Evolutionary conservation across 1,140 invertebrate genomes (phyloP).

Genomic region (Drosophila lowei): DNA sequence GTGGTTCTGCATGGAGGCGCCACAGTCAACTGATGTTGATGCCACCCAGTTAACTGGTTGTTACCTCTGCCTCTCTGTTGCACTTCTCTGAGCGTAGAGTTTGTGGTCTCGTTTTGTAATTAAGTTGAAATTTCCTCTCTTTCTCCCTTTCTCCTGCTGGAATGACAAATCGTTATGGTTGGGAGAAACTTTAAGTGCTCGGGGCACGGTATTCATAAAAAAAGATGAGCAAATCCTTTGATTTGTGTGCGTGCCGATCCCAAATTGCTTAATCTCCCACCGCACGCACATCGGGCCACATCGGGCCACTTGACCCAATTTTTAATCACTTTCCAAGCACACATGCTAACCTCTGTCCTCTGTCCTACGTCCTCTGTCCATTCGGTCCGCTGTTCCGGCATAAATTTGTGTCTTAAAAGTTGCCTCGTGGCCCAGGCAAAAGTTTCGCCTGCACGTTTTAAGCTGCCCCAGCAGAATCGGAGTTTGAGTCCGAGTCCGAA

Average conservation of each 20-base stretch:
- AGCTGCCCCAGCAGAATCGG: constrained; percentile 45
- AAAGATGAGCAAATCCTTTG: constrained; percentile 71
- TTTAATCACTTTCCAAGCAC: constrained; percentile 77
- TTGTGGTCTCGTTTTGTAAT: constrained; percentile 60
- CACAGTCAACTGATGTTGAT: constrained; percentile 27
- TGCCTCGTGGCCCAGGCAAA: constrained; percentile 49
- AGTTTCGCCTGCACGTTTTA: constrained; percentile 76
- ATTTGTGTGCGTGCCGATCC: constrained; percentile 69
- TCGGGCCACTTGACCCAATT: constrained; percentile 74
- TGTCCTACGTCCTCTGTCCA: background rate
- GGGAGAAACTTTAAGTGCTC: constrained; percentile 30
- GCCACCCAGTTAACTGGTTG: constrained; percentile 50
- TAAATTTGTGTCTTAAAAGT: constrained; percentile 78
- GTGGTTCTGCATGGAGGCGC: constrained; percentile 12
- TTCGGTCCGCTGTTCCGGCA: constrained; percentile 37
- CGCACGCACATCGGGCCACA: constrained; percentile 50
- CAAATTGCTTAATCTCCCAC: constrained; percentile 75
- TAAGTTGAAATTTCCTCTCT: constrained; percentile 45
- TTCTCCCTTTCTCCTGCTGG: background rate
- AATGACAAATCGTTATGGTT: constrained; percentile 49
- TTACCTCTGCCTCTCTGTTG: constrained; percentile 11
- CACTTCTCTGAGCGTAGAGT: constrained; percentile 39
- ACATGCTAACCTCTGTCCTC: constrained; percentile 48
- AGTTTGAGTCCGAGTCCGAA: constrained; percentile 30
- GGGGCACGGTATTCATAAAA: constrained; percentile 22